Base-by-base conservation (phyloP, 2,797 vertebrate genomes). In the Helicolenus hilgendorfi region DNA sequence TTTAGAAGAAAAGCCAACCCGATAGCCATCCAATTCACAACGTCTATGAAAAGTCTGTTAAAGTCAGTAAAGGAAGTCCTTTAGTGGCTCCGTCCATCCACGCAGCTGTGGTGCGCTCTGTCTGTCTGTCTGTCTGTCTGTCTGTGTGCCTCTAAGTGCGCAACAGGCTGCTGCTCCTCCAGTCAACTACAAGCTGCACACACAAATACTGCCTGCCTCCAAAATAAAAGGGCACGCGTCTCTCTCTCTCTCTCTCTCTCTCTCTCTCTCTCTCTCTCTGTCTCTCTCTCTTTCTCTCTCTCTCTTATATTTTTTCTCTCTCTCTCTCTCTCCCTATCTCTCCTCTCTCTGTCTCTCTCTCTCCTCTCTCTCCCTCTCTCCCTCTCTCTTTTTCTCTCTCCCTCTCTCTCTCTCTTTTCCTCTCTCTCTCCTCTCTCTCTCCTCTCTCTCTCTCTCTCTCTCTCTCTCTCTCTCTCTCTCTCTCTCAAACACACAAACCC, bases 151-250 rank as follows among this genome's bases (percentile, higher is more conserved):
- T 60, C 85, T 62, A 86, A 90, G 85, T 89, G 92, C 93, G 90
- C 93, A 91, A 91, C 84, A 90, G 79, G 55, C 85, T 86, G 79
- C 59, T 31, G 87, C 70, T 85, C 11, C 24, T 41, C 1, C 53
- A 60, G 80, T 67, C 75, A 79, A 49, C 45, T 70, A 56, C 75
- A 70, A 89, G 72, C 4, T 14, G 4, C 74, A 31, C 14, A 76
- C 77, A n/a, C 13, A 59, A 60, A 75, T 10, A 63, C 63, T 11
- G 69, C 3, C 72, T 9, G 45, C 70, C 82, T 89, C 93, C 93
- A 95, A 89, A 91, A 91, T 95, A 94, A 95, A 83, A 87, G 73
- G 38, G 18, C 0, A 4, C 4, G 9, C 58, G 7, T 5, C 18
- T 53, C 45, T n/a, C 45, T 49, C 38, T 15, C 38, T 0, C 14